Conservation (phyloP, 2,113 vertebrate genomes). For the Melanotaenia duboulayi region DNA sequence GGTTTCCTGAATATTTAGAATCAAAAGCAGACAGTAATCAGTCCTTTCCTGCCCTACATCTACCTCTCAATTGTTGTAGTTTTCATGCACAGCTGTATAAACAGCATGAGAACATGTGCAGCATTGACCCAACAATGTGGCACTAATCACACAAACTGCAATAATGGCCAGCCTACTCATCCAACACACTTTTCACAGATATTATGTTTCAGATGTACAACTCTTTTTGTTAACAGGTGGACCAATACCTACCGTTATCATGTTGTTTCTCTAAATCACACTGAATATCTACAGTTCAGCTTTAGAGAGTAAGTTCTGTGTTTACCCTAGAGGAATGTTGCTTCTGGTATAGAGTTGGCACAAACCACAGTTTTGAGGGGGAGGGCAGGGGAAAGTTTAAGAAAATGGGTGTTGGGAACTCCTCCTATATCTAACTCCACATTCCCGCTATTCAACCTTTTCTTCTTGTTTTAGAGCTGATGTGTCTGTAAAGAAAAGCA, state of each 20-base stretch:
- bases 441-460: constrained; percentile 65
- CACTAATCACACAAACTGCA: background rate
- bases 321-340: constrained; percentile 45
- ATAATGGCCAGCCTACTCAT: background rate
- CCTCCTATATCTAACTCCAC: constrained; percentile 72
- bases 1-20: constrained; percentile 39
- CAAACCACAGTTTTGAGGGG: constrained; percentile 58
- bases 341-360: constrained; percentile 58
- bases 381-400: constrained; percentile 62
- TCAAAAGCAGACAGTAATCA: constrained; percentile 40
- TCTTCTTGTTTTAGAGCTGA: constrained; percentile 30
- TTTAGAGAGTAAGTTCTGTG: constrained; percentile 17
- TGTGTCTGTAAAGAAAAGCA: constrained; percentile 10
- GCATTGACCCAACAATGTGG: background rate
- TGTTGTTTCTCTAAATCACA: background rate
- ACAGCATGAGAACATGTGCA: constrained; percentile 9
- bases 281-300: background rate
- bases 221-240: background rate
- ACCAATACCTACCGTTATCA: background rate
- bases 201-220: background rate
- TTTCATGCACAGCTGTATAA: background rate
- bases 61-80: background rate
- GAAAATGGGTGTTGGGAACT: constrained; percentile 77
- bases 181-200: background rate
- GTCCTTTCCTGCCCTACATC: constrained; percentile 51